Percentiles rank a stretch among this genome's conserved stretches.
phyloP scores from a whole-genome alignment of 2,888 invertebrate species.

The Lamellibrachia columna region DNA sequence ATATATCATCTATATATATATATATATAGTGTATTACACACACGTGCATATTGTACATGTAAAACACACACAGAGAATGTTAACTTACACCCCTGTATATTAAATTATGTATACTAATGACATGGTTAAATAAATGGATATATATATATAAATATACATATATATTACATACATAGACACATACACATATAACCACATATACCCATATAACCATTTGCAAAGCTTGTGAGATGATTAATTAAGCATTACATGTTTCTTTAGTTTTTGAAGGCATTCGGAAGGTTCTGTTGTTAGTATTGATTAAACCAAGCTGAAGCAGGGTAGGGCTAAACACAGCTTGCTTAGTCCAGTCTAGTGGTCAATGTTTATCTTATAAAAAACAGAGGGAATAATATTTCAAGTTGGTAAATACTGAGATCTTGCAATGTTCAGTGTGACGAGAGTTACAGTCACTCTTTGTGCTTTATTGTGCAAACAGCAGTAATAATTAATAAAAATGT shows the following conservation, averaged over 20 bases:
- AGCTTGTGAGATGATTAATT: too few relatives aligned
- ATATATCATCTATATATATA: too few relatives aligned
- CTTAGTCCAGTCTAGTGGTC: not conserved
- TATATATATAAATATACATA: too few relatives aligned
- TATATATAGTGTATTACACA: too few relatives aligned
- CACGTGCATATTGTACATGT: too few relatives aligned
- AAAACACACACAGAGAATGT: not conserved
- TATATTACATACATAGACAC: too few relatives aligned
- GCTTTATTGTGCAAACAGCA: not conserved
- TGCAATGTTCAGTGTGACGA: not conserved
- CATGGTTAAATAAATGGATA: not conserved
- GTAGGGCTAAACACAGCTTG: not conserved
- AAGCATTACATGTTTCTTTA: too few relatives aligned
- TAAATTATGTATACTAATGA: not conserved
- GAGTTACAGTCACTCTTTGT: not conserved
- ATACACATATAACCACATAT: too few relatives aligned
- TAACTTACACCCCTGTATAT: not conserved
- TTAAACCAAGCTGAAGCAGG: not conserved
- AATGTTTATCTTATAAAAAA: not conserved
- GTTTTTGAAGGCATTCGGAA: too few relatives aligned
- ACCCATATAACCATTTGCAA: too few relatives aligned
- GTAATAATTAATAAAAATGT: not conserved
- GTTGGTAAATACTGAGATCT: not conserved
- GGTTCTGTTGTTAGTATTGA: too few relatives aligned
- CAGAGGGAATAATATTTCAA: not conserved